phyloP scores from a whole-genome alignment of 1,140 invertebrate species.

The Ditylenchus dipsaci region DNA sequence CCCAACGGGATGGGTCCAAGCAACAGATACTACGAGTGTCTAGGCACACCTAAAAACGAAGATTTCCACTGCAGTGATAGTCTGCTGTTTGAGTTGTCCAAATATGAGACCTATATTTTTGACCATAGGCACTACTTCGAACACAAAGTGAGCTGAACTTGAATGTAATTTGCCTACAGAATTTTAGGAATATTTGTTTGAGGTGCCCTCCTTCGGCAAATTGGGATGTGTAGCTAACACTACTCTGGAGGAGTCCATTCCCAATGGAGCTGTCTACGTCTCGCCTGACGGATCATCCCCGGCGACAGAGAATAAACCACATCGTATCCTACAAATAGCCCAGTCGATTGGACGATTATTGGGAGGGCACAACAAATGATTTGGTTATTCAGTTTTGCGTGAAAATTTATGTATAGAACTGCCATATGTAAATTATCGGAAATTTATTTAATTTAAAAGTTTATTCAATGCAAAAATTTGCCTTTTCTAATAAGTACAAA shows the following conservation, averaged over 20 bases:
- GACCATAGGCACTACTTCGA: slow-evolving; percentile 46
- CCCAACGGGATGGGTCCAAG: slow-evolving; percentile 28
- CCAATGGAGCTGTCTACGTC: slow-evolving; percentile 10
- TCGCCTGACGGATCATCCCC: neutral
- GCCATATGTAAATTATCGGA: too few species aligned
- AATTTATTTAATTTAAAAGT: too few species aligned
- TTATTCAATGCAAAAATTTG: too few species aligned
- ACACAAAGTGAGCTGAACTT: slow-evolving; percentile 31
- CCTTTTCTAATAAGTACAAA: too few species aligned
- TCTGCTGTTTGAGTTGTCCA: slow-evolving; percentile 29
- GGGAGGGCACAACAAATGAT: neutral
- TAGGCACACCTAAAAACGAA: slow-evolving; percentile 35
- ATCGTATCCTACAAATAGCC: neutral
- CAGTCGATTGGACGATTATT: neutral
- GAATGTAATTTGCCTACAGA: neutral
- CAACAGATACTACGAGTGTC: slow-evolving; percentile 33
- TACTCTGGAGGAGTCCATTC: slow-evolving; percentile 7
- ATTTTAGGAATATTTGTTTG: neutral
- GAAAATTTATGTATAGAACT: too few species aligned
- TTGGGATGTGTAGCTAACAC: slow-evolving; percentile 23
- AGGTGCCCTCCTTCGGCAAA: slow-evolving; percentile 27
- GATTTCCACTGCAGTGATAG: slow-evolving; percentile 37
- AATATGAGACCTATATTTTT: slow-evolving; percentile 35
- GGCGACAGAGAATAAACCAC: neutral
- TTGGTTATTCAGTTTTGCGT: too few species aligned